These are phyloP conservation scores for Myoxocephalus aenaeus DNA, from an alignment of 2,797 vertebrate genomes.

Conservation along the genomic window DNA sequence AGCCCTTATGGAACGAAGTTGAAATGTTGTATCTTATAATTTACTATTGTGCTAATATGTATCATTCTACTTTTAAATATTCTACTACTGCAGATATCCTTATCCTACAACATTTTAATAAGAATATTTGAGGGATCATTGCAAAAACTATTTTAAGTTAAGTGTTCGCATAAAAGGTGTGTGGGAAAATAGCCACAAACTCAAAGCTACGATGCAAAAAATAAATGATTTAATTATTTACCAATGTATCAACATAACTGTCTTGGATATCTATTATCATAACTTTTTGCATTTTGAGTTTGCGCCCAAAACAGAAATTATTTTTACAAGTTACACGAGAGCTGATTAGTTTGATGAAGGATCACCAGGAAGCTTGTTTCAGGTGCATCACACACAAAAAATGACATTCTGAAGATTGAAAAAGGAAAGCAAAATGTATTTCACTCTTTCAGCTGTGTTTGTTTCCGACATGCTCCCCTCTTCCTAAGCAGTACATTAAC, in stretches of 20 bases:
- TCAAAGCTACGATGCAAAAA: background rate
- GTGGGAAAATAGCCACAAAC: background rate
- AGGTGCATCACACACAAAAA: background rate
- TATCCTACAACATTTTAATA: background rate
- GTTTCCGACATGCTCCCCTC: slow-evolving; percentile 37
- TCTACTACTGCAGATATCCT: background rate
- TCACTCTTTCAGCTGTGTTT: slow-evolving; percentile 28
- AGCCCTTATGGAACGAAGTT: background rate
- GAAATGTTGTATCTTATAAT: background rate
- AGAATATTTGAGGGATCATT: background rate
- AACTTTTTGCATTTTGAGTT: background rate
- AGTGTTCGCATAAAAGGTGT: background rate
- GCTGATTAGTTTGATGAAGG: background rate
- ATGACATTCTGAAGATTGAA: background rate
- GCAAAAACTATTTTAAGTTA: background rate
- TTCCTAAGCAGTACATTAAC: slow-evolving; percentile 57
- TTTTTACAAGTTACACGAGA: background rate
- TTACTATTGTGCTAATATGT: background rate
- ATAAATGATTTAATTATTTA: background rate
- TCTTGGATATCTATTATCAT: background rate
- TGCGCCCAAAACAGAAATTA: background rate
- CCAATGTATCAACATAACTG: background rate
- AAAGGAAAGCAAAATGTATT: background rate
- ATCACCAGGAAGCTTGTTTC: background rate
- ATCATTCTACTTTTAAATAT: background rate